Evolutionary conservation across 1,140 invertebrate genomes (phyloP), one percentile per base, ranked within the genome.

Genomic region (Drosophila gunungcola): DNA sequence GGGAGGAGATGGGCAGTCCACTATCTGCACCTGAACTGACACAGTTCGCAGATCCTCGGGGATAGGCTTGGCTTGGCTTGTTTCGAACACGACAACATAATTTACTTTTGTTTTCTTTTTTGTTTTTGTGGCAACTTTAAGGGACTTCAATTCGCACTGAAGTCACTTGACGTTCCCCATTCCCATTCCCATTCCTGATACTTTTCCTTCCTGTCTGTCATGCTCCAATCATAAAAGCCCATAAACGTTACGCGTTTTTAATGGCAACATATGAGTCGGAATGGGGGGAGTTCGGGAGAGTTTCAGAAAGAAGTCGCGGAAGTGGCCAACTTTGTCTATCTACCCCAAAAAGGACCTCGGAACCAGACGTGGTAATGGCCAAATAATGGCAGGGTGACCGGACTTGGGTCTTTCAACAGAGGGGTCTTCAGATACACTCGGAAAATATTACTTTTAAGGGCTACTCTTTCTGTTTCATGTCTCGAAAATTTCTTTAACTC

Each of bases 61-160:
- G 78, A 89, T 89, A 89, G 84, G 84, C 85, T 89, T 89, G 84
- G 84, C 85, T 89, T 89, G 84, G 83, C 79, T 72, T 36, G 38
- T 29, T 63, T 41, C 29, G 45, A 72, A 83, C 84, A 89, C 86
- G 84, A 80, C 79, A 88, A 77, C 76, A 89, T 88, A 83, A 88
- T 88, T 86, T 80, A 56, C 73, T 48, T 34, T 32, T 21, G 16
- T 21, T 21, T 21, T 21, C 1, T 21, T 21, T 21, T 21, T 21
- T 21, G 16, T 21, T 21, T 21, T 21, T 27, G 38, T 43, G 43
- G 45, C 32, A 63, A 56, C 58, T 74, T 78, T 68, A 82, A 78
- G 73, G 56, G 52, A 65, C 60, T 32, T 32, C 21, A 52, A 21
- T 56, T 41, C 65, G 46, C 13, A 39, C 29, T 63, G 29, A 61